Evolutionary conservation across 2,888 invertebrate species (phyloP), one percentile per base, ranked within the genome.

Genomic region (Aquatica leii): DNA sequence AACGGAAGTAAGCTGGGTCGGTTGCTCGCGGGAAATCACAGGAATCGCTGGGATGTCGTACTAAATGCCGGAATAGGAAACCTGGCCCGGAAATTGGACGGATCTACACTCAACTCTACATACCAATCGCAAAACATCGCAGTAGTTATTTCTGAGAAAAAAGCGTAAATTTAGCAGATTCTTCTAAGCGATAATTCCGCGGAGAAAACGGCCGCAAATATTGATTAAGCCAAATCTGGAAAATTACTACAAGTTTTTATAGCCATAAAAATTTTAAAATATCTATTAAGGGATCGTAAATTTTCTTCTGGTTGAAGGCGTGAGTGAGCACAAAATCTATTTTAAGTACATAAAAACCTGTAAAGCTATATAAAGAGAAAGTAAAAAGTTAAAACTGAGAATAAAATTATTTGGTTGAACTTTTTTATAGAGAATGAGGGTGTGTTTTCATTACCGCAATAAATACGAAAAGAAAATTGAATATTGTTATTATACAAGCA

Each of bases 1-100:
- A 66, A 52, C 65, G 71, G 66, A 71, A 70, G 65, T 65, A 67
- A 65, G 67, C 67, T 63, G 55, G 69, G 67, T 61, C 53, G 60
- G 69, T 67, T 65, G 66, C 69, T 69, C 46, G 68, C 65, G 69
- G 71, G 68, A 71, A 71, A 71, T 71, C 70, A 68, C 68, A 59
- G 66, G 63, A 62, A 65, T 62, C 63, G 72, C 69, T 75, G 73
- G 73, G 75, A 75, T 75, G 76, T 75, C 75, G 74, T 72, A 71
- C 75, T 78, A 77, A 78, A 76, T 76, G 73, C 78, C 77, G 79
- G 77, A 77, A 76, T 73, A 70, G 77, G 77, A 78, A 78, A 78
- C 78, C 77, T 71, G 72, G 70, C 58, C 72, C 76, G 78, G 78
- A 78, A 79, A 78, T 79, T 78, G 76, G 74, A 75, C 76, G 74